A percentile compares a stretch with the other conserved stretches of the same genome.
Conservation (phyloP, 1,140 invertebrate genomes). For the Paracyclopina nana region DNA sequence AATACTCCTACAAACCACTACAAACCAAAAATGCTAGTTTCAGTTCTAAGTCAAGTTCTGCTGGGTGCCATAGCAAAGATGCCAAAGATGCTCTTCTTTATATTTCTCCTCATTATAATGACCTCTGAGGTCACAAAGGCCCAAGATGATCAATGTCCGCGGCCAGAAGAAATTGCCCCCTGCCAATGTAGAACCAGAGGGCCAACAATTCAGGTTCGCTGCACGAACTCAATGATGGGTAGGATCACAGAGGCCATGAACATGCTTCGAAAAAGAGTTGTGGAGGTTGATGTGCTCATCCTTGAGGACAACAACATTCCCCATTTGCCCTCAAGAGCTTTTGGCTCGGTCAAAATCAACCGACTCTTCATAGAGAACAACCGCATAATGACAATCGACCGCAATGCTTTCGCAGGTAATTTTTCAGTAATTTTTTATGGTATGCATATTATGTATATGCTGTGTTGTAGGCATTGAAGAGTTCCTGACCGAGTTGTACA, state of each 20-base stretch:
- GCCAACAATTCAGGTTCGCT: conserved; percentile 10
- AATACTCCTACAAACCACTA: too few species aligned
- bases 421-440: too few species aligned
- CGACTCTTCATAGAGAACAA: conserved; percentile 19
- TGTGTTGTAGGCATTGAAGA: conserved; percentile 20
- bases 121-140: too few species aligned
- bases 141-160: conserved; percentile 11
- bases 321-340: conserved; percentile 9
- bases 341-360: conserved; percentile 17
- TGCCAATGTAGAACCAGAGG: conserved; percentile 9
- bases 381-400: conserved; percentile 17
- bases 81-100: too few species aligned
- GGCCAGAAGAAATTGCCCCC: conserved; percentile 11
- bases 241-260: conserved; percentile 10
- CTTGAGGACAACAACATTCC: conserved; percentile 11
- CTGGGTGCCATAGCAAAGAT: too few species aligned
- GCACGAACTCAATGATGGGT: conserved; percentile 10
- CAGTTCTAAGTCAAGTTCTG: too few species aligned
- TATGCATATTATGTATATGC: too few species aligned
- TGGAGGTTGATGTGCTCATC: conserved; percentile 6
- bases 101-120: too few species aligned
- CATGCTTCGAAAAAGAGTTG: conserved; percentile 5
- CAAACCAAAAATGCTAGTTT: too few species aligned
- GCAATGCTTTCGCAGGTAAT: conserved; percentile 21
- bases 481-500: conserved; percentile 19